Percentiles rank a stretch among this genome's conserved stretches.
phyloP scores from a whole-genome alignment of 2,797 vertebrate species.

The Hemitrygon akajei region DNA sequence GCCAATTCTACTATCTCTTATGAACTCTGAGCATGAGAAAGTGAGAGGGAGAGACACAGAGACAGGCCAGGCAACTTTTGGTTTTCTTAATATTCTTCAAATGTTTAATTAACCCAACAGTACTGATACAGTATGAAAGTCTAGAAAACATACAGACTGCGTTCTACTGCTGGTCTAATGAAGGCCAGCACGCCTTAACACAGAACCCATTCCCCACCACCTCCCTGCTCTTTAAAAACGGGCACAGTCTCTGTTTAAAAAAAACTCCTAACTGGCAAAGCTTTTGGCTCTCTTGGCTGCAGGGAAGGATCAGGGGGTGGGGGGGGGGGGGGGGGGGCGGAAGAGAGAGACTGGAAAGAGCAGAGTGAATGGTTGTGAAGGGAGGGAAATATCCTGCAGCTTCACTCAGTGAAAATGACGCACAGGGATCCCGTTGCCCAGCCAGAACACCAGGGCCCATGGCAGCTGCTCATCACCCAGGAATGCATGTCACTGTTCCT shows the following conservation, averaged over 20 bases:
- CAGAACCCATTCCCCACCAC: neutral
- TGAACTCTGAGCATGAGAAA: too few species aligned
- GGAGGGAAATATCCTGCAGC: too few species aligned
- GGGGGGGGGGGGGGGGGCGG: too few species aligned
- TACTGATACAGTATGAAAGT: slow-evolving; percentile 31
- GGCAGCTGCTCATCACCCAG: too few species aligned
- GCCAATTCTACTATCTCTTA: too few species aligned
- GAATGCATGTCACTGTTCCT: too few species aligned
- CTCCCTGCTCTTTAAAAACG: neutral
- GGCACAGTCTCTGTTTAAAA: neutral
- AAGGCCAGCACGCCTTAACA: neutral
- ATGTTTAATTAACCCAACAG: slow-evolving; percentile 32
- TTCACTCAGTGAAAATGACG: too few species aligned
- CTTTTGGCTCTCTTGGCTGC: neutral
- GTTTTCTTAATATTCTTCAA: neutral
- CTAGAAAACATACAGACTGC: slow-evolving; percentile 29
- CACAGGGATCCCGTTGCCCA: too few species aligned
- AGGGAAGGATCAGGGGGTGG: neutral
- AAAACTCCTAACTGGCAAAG: neutral
- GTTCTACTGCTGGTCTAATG: neutral
- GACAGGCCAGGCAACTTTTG: too few species aligned
- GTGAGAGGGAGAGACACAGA: too few species aligned
- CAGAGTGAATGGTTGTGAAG: neutral
- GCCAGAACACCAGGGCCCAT: too few species aligned
- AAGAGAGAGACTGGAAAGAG: neutral